Evolutionary conservation across 1,140 invertebrate genomes (phyloP).

Genomic region (Pogonomyrmex californicus): DNA sequence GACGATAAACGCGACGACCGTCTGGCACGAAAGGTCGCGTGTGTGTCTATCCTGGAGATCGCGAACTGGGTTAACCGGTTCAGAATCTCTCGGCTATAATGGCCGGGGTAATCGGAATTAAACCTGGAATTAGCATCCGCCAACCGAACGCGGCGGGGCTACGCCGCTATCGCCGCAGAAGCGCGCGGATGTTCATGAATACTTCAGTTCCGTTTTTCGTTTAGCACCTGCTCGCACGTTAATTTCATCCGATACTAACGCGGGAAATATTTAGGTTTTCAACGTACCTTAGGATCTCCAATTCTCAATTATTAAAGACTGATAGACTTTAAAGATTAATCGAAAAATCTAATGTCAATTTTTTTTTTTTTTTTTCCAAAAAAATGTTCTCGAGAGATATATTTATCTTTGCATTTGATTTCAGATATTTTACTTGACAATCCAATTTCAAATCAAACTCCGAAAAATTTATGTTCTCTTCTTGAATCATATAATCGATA

Average conservation of each 20-base stretch:
- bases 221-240: slow-evolving; percentile 18
- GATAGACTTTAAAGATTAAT: not conserved
- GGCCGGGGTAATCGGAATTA: slow-evolving; percentile 76
- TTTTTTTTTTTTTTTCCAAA: not conserved
- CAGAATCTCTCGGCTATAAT: slow-evolving; percentile 75
- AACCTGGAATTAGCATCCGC: slow-evolving; percentile 65
- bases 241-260: slow-evolving; percentile 10
- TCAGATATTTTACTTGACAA: not conserved
- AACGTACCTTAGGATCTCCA: not conserved
- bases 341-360: not conserved
- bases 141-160: not conserved
- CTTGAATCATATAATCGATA: too few relatives aligned
- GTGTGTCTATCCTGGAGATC: slow-evolving; percentile 73
- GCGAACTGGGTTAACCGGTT: slow-evolving; percentile 79
- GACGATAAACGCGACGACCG: slow-evolving; percentile 70
- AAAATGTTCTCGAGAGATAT: not conserved
- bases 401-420: not conserved
- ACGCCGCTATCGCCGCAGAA: not conserved
- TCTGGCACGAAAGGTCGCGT: slow-evolving; percentile 82
- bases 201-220: slow-evolving; percentile 25
- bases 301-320: not conserved
- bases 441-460: not conserved
- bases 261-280: not conserved
- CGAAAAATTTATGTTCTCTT: not conserved
- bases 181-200: slow-evolving; percentile 38